Evolutionary conservation across 2,113 vertebrate genomes (phyloP), one percentile per base, ranked within the genome.

Genomic region (Astur gentilis): DNA sequence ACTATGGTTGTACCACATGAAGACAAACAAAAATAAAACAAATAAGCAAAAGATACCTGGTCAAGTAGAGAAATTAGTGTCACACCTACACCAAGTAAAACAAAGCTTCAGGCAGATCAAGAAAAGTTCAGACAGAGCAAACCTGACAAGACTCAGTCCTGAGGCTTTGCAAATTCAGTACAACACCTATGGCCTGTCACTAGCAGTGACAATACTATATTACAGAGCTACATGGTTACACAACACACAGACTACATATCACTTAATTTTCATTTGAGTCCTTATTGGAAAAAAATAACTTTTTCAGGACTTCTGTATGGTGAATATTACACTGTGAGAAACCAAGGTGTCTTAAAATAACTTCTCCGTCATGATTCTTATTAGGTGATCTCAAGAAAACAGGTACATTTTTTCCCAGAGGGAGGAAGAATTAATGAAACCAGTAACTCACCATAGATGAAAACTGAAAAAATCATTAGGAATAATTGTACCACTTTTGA

Each of bases 171-270:
- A 66, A 62, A 92, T 58, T 47, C 1, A 0, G 23, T 7, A 20
- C 11, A 45, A 12, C 3, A 2, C 2, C n/a, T 44, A 3, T 36
- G 27, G 17, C 25, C 16, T 50, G 21, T 16, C 25, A 45, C 8
- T 44, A 40, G 8, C 40, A 76, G 18, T 36, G 32, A 19, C 11
- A 55, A 27, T 42, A 26, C 15, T 60, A 3, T 27, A 8, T 44
- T 32, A 23, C 7, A 66, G 67, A 9, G 25, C 7, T 66, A 38
- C 11, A 13, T 26, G 11, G 11, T 36, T 82, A 44, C 44, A 45
- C 4, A 54, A 42, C 6, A 67, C 26, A 42, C 2, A 55, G 11
- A 8, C 11, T 36, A 36, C 0, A 0, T 62, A 45, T 19, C 10
- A 13, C 8, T 45, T 40, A 9, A 10, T 54, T 78, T 44, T 45